phyloP scores from a whole-genome alignment of 2,888 invertebrate genomes.

The Acleris emargana region DNA sequence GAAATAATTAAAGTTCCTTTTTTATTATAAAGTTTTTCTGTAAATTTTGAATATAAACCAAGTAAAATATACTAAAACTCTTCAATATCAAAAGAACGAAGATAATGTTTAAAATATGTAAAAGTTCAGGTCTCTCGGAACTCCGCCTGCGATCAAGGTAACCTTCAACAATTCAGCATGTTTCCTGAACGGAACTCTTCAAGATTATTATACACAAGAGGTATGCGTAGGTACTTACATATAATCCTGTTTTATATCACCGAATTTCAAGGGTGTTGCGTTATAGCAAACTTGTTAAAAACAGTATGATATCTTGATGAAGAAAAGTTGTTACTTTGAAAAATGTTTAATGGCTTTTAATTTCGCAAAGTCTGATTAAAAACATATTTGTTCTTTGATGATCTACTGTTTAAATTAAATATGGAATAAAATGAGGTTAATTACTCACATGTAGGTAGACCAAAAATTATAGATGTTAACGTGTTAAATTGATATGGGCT shows the following conservation, averaged over 20 bases:
- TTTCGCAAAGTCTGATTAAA: too few species aligned
- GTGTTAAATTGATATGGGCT: too few species aligned
- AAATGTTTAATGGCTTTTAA: too few species aligned
- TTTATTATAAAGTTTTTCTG: background rate
- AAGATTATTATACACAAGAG: conserved; percentile 7
- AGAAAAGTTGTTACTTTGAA: background rate
- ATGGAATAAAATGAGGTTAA: too few species aligned
- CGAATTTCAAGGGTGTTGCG: conserved; percentile 18
- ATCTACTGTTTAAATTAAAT: too few species aligned
- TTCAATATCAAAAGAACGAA: background rate
- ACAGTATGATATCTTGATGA: conserved; percentile 1
- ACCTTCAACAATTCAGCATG: background rate
- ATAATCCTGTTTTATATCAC: conserved; percentile 29
- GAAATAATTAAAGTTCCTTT: too few species aligned
- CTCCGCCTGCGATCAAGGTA: background rate
- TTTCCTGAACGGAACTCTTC: conserved; percentile 1
- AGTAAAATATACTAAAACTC: background rate
- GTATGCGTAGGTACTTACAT: conserved; percentile 2
- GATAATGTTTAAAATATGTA: background rate
- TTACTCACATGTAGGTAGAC: too few species aligned
- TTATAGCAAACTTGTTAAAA: background rate
- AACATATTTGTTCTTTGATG: too few species aligned
- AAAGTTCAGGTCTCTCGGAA: background rate
- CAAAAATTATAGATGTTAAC: too few species aligned
- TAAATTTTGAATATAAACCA: background rate